Evolutionary conservation across 2,797 vertebrate species (phyloP).

Genomic region (Percopsis omiscomaycus): DNA sequence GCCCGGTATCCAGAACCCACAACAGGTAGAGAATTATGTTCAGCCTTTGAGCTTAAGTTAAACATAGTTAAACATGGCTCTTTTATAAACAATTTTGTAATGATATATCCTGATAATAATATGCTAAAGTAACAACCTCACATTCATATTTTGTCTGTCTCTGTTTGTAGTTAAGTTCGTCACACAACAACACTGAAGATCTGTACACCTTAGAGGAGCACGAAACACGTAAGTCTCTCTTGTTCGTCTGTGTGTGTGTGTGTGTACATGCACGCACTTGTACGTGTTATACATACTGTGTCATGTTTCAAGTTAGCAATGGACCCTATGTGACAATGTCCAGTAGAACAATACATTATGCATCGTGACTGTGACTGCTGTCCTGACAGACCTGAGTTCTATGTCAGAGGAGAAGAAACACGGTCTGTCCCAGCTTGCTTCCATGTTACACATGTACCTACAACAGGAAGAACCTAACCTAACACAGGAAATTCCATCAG

Average conservation of each 20-base stretch:
- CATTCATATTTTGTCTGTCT: constrained; percentile 1
- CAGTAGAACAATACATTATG: neutral
- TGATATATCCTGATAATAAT: neutral
- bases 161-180: constrained; percentile 74
- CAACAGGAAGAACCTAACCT: constrained; percentile 76
- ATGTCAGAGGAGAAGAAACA: constrained; percentile 88
- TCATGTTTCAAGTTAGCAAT: no score
- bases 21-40: no score
- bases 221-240: constrained; percentile 87
- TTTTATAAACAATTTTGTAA: neutral
- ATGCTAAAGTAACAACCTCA: neutral
- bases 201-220: constrained; percentile 87
- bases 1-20: no score
- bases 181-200: constrained; percentile 73
- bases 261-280: neutral
- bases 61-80: no score
- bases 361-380: no score
- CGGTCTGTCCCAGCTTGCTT: constrained; percentile 83
- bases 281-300: neutral
- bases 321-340: neutral
- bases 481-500: constrained; percentile 53
- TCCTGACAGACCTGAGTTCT: constrained; percentile 67
- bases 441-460: constrained; percentile 85
- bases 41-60: no score
- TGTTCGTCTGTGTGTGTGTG: neutral